A percentile compares a stretch with the other conserved stretches of the same genome.
Evolutionary conservation across 2,797 vertebrate genomes (phyloP).

Genomic region (Podarcis siculus): DNA sequence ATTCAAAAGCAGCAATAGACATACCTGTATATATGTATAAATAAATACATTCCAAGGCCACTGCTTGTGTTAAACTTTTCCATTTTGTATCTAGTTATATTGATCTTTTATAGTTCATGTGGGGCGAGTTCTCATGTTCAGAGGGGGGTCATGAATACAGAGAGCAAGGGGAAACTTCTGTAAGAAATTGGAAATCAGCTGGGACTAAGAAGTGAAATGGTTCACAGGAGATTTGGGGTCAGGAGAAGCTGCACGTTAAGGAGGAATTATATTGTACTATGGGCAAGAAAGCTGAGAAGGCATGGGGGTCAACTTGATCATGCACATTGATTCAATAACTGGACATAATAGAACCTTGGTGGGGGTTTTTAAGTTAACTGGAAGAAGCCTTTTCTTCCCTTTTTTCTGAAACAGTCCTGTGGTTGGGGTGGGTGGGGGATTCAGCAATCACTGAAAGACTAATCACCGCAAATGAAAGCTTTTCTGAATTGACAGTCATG

Average conservation of each 20-base stretch:
- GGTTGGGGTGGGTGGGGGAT: not conserved
- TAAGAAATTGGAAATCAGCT: not conserved
- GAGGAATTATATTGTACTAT: not conserved
- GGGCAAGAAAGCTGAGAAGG: not conserved
- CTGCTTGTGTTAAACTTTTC: not conserved
- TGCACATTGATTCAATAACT: not conserved
- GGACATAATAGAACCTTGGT: not conserved
- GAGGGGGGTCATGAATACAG: not conserved
- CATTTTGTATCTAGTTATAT: not conserved
- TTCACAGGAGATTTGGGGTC: not conserved
- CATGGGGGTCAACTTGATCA: not conserved
- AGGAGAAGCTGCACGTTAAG: not conserved
- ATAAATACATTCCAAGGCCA: not conserved
- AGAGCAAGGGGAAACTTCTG: not conserved
- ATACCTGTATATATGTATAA: not conserved
- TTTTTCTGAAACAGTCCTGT: not conserved
- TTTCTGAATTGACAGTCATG: slow-evolving; percentile 25
- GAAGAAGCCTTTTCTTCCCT: not conserved
- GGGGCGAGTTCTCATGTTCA: not conserved
- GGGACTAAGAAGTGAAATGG: not conserved
- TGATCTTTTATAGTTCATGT: not conserved
- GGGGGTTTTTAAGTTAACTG: not conserved
- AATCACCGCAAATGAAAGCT: not conserved
- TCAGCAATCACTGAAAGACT: slow-evolving; percentile 8
- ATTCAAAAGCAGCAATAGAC: no score